Conservation (phyloP, 2,888 invertebrate genomes). For the Formica aserva region DNA sequence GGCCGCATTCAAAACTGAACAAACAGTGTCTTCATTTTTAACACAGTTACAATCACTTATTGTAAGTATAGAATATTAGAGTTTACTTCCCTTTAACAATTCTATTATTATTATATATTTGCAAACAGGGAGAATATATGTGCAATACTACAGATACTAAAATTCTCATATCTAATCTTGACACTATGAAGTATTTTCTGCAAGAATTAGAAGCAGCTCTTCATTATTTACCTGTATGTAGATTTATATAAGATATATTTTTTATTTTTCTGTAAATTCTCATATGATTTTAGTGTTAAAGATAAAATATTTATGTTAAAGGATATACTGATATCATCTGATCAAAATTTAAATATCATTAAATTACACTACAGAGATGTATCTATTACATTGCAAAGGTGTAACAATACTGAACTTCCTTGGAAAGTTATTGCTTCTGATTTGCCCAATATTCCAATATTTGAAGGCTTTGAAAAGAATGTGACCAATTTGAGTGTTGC, state of each 20-base stretch:
- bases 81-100: background rate
- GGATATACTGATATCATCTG: slow-evolving; percentile 71
- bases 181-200: slow-evolving; percentile 59
- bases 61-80: slow-evolving; percentile 65
- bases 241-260: slow-evolving; percentile 23
- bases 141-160: slow-evolving; percentile 15
- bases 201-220: slow-evolving; percentile 76
- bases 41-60: slow-evolving; percentile 76
- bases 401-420: slow-evolving; percentile 47
- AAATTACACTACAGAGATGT: slow-evolving; percentile 76
- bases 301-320: slow-evolving; percentile 38
- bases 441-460: slow-evolving; percentile 76
- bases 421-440: slow-evolving; percentile 75
- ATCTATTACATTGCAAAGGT: slow-evolving; percentile 73
- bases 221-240: slow-evolving; percentile 74
- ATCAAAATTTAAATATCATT: slow-evolving; percentile 73
- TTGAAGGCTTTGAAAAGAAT: slow-evolving; percentile 72
- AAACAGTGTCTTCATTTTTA: slow-evolving; percentile 78
- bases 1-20: slow-evolving; percentile 53
- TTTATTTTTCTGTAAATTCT: background rate
- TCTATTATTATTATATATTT: slow-evolving; percentile 31
- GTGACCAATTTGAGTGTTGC: slow-evolving; percentile 70
- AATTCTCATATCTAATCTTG: slow-evolving; percentile 19
- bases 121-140: slow-evolving; percentile 58
- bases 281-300: background rate